Base-by-base conservation (phyloP, 2,888 invertebrate species). In the Notodromas monacha region DNA sequence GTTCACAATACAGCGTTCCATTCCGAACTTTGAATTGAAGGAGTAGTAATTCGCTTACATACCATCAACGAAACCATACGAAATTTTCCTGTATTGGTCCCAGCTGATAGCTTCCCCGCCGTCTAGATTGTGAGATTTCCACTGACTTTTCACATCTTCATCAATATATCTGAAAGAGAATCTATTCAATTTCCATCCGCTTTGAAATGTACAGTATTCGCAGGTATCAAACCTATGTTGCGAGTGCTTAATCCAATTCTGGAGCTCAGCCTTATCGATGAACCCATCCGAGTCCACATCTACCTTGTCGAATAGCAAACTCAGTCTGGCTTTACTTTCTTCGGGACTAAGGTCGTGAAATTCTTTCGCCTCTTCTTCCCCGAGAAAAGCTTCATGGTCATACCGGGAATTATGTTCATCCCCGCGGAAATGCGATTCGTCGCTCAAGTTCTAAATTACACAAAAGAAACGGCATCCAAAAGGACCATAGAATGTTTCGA, bases 351-450 rank as follows among this genome's bases (percentile, higher is more conserved):
- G 55, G 41, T 86, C 70, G 45, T 89, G 84, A 46, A 89, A 96
- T 3, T 73, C 67, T 45, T 77, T 74, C 0, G 89, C 77, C 8
- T 55, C 52, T 38, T 81, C 77, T 45, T 81, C 76, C 0, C 92
- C 92, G 8, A 96, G 56, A 48, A 96, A 92, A 1, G 86, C 84
- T 46, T 92, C 89, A 45, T 92, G 92, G 45, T 92, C 92, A 46
- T 74, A 92, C 38, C 79, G 73, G 30, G 65, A 55, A 48, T 89
- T 74, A 42, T 79, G 79, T 35, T 69, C 63, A 2, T 36, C 38
- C 14, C 65, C 68, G 8, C n/a, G 6, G 21, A 21, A 21, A n/a
- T 21, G 21, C 6, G 6, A 6, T 21, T 21, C 8, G n/a, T 21
- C 21, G n/a, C 21, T 21, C n/a, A 21, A n/a, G n/a, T 6, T 21